Evolutionary conservation across 2,797 vertebrate species (phyloP), one percentile per base, ranked within the genome.

Genomic region (Chloroceryle amazona): DNA sequence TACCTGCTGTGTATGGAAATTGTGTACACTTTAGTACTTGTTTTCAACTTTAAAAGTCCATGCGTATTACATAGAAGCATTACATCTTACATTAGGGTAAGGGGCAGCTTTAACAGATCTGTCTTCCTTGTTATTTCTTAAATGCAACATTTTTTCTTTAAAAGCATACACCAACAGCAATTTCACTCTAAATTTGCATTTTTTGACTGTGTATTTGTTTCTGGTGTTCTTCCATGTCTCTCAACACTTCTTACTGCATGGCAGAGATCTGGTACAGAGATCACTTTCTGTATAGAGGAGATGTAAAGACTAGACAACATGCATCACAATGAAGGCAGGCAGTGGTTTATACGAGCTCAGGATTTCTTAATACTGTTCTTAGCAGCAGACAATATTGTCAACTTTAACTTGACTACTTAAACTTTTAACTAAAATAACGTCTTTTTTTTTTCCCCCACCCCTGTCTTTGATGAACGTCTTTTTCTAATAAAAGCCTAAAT

Each of bases 1-100:
- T 98, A 97, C 97, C 98, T 98, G 97, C 98, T 98, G 97, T 91
- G 97, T 97, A 93, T 97, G 92, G 96, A 97, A 96, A 97, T 97
- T 95, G 65, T 96, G 94, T 97, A 94, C 95, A 94, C 94, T 95
- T 97, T 96, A 96, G 90, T 94, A 90, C 95, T 97, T 94, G 90
- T 95, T 98, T 97, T 95, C 91, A 96, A 72, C 94, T 95, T 96
- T 92, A 93, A 82, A 97, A 97, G 97, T 94, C 81, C 93, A 94
- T 97, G 87, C 85, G 78, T 97, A 88, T 94, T 96, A 93, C 76
- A 82, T 58, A 86, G 93, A 83, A 90, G 89, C 52, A 93, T 94
- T 96, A 95, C 58, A 84, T 94, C 78, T 94, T 85, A 78, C 82
- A 81, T 71, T 94, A 90, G 93, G 78, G 37, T 88, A 80, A 90